Conservation (phyloP, 30 jellyfish, hydroid and myxozoan genomes). For the Rhopilema esculentum region DNA sequence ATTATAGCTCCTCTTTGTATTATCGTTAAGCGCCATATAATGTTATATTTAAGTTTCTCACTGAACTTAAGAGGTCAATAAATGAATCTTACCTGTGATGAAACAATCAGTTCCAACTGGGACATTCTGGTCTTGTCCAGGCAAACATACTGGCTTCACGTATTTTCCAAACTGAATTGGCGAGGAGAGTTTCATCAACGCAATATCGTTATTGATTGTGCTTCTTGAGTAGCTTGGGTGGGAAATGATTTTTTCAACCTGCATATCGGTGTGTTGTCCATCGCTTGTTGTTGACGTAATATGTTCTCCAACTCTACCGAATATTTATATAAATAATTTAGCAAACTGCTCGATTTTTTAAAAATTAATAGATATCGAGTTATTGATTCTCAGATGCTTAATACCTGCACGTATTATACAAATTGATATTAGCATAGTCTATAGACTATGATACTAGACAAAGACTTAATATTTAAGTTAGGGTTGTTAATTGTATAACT, state of each 20-base stretch:
- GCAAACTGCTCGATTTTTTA: background rate
- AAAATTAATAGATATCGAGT: too few relatives aligned
- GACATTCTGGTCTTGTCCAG: constrained; percentile 65
- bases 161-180: constrained; percentile 70
- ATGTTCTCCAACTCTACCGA: constrained; percentile 81
- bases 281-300: constrained; percentile 52
- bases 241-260: constrained; percentile 57
- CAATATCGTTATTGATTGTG: constrained; percentile 78
- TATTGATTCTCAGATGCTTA: too few relatives aligned
- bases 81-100: constrained; percentile 67
- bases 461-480: too few relatives aligned
- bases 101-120: constrained; percentile 83
- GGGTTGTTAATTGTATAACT: too few relatives aligned
- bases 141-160: constrained; percentile 91
- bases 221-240: constrained; percentile 72
- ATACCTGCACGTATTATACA: too few relatives aligned
- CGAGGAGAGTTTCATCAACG: constrained; percentile 62
- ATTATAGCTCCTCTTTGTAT: too few relatives aligned
- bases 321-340: background rate
- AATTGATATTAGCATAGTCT: too few relatives aligned
- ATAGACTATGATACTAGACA: too few relatives aligned
- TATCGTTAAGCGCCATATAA: too few relatives aligned
- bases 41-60: too few relatives aligned
- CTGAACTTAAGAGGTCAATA: background rate
- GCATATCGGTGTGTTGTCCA: constrained; percentile 54